Conservation (phyloP, 2,113 vertebrate species). For the Setophaga petechia region DNA sequence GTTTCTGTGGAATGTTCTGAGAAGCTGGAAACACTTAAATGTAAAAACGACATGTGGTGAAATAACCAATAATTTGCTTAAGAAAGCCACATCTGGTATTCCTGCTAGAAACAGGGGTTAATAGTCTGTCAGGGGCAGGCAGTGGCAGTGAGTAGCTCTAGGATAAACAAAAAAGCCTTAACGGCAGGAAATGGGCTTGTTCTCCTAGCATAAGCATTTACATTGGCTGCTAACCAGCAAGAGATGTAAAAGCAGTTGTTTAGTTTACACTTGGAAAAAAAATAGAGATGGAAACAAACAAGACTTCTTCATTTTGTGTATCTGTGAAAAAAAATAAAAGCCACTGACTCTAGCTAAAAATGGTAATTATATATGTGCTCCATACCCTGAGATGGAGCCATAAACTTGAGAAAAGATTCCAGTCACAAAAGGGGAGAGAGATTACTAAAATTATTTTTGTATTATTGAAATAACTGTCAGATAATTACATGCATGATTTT, state of each 20-base stretch:
- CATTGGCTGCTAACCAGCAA: slow-evolving; percentile 83
- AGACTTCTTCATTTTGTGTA: slow-evolving; percentile 44
- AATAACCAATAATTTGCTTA: slow-evolving; percentile 92
- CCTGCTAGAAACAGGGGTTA: slow-evolving; percentile 86
- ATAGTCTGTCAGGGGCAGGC: slow-evolving; percentile 84
- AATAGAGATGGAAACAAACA: slow-evolving; percentile 59
- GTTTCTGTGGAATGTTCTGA: slow-evolving; percentile 86
- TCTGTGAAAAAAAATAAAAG: not conserved
- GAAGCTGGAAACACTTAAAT: slow-evolving; percentile 93
- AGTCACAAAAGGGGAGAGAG: not conserved
- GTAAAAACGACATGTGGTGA: slow-evolving; percentile 85
- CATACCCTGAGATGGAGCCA: not conserved
- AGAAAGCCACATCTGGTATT: slow-evolving; percentile 91
- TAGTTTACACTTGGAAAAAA: slow-evolving; percentile 75
- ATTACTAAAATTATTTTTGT: not conserved
- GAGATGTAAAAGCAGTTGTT: slow-evolving; percentile 81
- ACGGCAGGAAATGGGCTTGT: slow-evolving; percentile 91
- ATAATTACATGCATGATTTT: not conserved
- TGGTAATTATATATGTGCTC: not conserved
- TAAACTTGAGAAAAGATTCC: not conserved
- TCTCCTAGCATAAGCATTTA: slow-evolving; percentile 90
- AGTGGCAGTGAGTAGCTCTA: slow-evolving; percentile 82
- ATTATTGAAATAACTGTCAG: not conserved
- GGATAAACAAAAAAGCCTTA: slow-evolving; percentile 90
- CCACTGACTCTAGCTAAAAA: not conserved